Percentiles rank a stretch among this genome's conserved stretches.
These are phyloP conservation scores for Lasiurus borealis DNA, from an alignment of 2,113 vertebrate species.

Conservation along the genomic window DNA sequence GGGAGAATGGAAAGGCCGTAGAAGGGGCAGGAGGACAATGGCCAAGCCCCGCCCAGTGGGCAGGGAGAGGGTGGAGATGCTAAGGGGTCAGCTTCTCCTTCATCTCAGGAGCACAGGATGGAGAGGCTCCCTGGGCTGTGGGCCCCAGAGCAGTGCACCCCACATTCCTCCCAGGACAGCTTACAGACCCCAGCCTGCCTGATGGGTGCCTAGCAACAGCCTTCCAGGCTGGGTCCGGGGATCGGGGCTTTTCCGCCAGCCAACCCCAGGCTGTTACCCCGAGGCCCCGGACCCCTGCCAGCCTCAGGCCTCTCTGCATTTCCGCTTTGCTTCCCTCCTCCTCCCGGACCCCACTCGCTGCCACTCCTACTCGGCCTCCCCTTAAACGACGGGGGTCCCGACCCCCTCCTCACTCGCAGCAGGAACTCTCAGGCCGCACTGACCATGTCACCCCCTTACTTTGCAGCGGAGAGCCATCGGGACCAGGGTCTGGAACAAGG, in stretches of 20 bases:
- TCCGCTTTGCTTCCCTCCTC: neutral
- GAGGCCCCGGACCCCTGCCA: neutral
- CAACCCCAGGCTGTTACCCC: neutral
- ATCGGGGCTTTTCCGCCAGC: neutral
- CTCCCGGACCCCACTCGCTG: no score
- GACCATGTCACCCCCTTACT: neutral
- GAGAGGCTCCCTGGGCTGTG: neutral
- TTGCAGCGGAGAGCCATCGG: neutral
- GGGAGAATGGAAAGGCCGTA: neutral
- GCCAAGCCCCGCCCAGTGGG: neutral
- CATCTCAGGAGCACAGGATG: neutral
- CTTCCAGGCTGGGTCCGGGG: neutral
- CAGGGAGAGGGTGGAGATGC: neutral
- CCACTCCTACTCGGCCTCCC: neutral
- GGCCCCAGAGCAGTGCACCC: no score
- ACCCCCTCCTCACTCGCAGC: neutral
- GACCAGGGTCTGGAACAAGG: neutral
- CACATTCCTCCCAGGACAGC: neutral
- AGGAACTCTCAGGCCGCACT: neutral
- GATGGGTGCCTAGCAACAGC: accelerated
- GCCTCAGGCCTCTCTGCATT: neutral
- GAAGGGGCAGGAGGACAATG: neutral
- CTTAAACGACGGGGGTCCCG: neutral
- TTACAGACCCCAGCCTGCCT: neutral
- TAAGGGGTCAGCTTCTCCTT: neutral